A percentile compares a stretch with the other conserved stretches of the same genome.
Conservation (phyloP, 1,140 invertebrate genomes). For the Phymastichus coffea region DNA sequence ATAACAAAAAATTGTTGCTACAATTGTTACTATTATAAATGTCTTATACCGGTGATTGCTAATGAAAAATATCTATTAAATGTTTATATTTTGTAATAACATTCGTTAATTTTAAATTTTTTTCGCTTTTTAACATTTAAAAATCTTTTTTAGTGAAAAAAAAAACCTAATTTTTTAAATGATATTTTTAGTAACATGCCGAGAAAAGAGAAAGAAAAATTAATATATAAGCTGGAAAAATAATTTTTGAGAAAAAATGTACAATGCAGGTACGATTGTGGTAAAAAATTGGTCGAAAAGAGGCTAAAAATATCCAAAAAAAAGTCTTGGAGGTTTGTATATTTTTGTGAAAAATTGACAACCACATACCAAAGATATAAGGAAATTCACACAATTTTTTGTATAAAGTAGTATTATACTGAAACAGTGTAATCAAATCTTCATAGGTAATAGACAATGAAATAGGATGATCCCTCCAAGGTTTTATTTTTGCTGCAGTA, state of each 20-base stretch:
- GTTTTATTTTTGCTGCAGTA: constrained; percentile 11
- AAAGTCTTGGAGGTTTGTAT: constrained; percentile 41
- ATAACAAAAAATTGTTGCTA: constrained; percentile 22
- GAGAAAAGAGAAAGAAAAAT: constrained; percentile 8
- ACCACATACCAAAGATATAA: constrained; percentile 57
- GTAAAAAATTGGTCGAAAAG: constrained; percentile 10
- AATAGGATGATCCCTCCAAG: constrained; percentile 25
- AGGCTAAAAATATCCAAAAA: constrained; percentile 8
- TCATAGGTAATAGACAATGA: constrained; percentile 23
- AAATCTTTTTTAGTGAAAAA: constrained; percentile 9
- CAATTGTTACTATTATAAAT: constrained; percentile 30
- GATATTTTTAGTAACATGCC: constrained; percentile 18
- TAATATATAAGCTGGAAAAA: constrained; percentile 14
- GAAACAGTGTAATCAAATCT: constrained; percentile 28
- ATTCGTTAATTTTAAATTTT: constrained; percentile 24
- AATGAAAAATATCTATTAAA: constrained; percentile 24
- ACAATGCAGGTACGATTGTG: constrained; percentile 2
- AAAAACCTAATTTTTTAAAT: constrained; percentile 18
- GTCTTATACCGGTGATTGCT: constrained; percentile 25
- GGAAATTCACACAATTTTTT: constrained; percentile 45
- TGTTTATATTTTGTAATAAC: constrained; percentile 29
- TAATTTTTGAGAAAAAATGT: constrained; percentile 10
- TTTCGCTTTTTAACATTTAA: constrained; percentile 12
- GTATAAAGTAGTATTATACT: constrained; percentile 47
- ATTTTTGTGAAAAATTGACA: constrained; percentile 44